phyloP scores from a whole-genome alignment of 2,888 invertebrate genomes.

The Synergus japonicus region DNA sequence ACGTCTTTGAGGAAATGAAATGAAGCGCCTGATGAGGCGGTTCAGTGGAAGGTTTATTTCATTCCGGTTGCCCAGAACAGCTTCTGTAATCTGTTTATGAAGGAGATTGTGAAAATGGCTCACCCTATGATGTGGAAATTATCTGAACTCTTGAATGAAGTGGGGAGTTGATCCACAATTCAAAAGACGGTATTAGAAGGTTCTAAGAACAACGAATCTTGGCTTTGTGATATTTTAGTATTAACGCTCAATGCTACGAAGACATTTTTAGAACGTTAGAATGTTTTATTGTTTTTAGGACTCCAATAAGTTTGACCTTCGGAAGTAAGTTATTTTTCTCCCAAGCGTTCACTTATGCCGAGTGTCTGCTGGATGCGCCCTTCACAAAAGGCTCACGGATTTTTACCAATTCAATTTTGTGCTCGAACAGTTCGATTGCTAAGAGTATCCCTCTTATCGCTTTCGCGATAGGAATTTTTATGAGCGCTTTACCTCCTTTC shows the following conservation, averaged over 20 bases:
- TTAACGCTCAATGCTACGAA: no score
- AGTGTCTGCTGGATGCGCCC: constrained; percentile 25
- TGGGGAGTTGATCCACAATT: neutral
- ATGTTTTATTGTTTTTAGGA: neutral
- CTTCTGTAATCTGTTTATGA: neutral
- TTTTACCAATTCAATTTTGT: constrained; percentile 60
- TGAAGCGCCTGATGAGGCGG: neutral
- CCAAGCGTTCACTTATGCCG: constrained; percentile 1
- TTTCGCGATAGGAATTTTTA: constrained; percentile 69
- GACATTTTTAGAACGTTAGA: neutral
- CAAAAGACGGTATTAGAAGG: neutral
- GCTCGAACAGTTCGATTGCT: constrained; percentile 50
- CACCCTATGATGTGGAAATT: constrained; percentile 7
- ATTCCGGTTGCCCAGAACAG: neutral
- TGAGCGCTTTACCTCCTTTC: constrained; percentile 65
- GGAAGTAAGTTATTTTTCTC: neutral
- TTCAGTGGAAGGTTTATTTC: constrained; percentile 2
- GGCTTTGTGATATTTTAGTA: no score
- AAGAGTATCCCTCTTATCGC: constrained; percentile 63
- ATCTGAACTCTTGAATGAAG: neutral
- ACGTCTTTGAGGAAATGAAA: neutral
- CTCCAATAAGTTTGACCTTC: neutral
- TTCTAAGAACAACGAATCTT: no score
- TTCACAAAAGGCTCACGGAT: constrained; percentile 46
- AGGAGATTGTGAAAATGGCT: neutral